These are phyloP conservation scores for Naso thynnoides DNA, from an alignment of 2,797 vertebrate genomes.

Conservation along the genomic window DNA sequence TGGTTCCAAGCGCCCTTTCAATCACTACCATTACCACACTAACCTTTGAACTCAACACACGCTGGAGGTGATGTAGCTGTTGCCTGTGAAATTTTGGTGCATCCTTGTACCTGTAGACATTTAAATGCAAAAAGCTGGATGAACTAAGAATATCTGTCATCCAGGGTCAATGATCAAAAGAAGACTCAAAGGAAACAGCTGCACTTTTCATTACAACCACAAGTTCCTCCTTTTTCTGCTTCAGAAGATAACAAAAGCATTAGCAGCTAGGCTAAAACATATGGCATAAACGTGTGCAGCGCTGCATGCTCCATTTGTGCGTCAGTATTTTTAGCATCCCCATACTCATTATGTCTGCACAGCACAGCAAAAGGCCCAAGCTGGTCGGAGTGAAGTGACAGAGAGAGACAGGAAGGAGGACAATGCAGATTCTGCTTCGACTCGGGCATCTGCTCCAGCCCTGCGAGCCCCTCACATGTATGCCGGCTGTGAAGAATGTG, in stretches of 20 bases:
- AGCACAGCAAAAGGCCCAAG: slow-evolving; percentile 55
- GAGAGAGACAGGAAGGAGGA: slow-evolving; percentile 48
- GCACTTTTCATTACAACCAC: background rate
- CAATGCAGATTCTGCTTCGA: slow-evolving; percentile 33
- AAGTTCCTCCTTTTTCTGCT: slow-evolving; percentile 19
- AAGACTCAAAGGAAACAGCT: slow-evolving; percentile 2
- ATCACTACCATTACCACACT: slow-evolving; percentile 49
- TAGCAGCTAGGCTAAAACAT: slow-evolving; percentile 43
- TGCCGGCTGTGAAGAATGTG: slow-evolving; percentile 35
- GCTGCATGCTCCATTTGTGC: slow-evolving; percentile 72
- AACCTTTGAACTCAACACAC: slow-evolving; percentile 47
- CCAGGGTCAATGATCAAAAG: slow-evolving; percentile 10
- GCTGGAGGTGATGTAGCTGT: slow-evolving; percentile 10
- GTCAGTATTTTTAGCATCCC: slow-evolving; percentile 82
- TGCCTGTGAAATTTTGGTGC: background rate
- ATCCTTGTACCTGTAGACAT: background rate
- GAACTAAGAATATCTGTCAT: background rate
- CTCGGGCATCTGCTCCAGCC: slow-evolving; percentile 36
- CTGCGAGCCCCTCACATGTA: background rate
- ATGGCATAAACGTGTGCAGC: slow-evolving; percentile 60
- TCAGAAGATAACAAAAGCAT: slow-evolving; percentile 29
- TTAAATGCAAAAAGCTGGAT: background rate
- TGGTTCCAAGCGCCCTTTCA: slow-evolving; percentile 40
- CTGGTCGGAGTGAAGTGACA: slow-evolving; percentile 49
- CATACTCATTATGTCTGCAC: slow-evolving; percentile 73